Evolutionary conservation across 1,140 invertebrate species (phyloP).

Genomic region (Ceratina japonica): DNA sequence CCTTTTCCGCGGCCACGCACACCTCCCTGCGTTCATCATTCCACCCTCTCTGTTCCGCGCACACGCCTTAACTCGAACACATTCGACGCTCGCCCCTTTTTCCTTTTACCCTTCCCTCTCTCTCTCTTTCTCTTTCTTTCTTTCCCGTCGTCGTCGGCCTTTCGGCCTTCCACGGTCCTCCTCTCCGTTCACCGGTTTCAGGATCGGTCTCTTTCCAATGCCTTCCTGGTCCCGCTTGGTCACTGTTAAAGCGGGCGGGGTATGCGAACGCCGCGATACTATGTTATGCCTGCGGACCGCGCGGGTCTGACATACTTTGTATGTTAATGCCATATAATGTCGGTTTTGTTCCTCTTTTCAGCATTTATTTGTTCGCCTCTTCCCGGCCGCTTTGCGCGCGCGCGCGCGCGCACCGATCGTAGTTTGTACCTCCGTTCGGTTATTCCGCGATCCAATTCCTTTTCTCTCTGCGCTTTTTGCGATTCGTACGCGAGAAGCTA

Average conservation of each 20-base stretch:
- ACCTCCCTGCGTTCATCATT: conserved; percentile 55
- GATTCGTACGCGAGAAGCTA: too few relatives aligned
- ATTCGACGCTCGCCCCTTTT: conserved; percentile 17
- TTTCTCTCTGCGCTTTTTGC: neutral
- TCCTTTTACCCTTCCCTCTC: neutral
- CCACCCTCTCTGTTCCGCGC: conserved; percentile 35
- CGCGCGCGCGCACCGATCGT: conserved; percentile 39
- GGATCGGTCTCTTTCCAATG: conserved; percentile 40
- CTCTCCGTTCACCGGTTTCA: conserved; percentile 14
- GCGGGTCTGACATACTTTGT: conserved; percentile 79
- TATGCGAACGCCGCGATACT: conserved; percentile 74
- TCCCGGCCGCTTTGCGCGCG: conserved; percentile 52
- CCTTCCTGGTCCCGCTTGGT: conserved; percentile 28
- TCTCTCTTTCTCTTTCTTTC: too few relatives aligned
- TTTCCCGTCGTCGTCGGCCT: too few relatives aligned
- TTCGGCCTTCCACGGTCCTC: conserved; percentile 21
- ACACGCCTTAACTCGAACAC: conserved; percentile 20
- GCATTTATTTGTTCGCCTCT: conserved; percentile 76
- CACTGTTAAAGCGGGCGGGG: conserved; percentile 58
- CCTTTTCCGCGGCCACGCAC: conserved; percentile 50
- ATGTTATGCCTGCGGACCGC: conserved; percentile 76
- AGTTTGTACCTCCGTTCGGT: conserved; percentile 49
- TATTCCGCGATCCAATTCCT: conserved; percentile 22
- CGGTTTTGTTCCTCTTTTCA: conserved; percentile 78
- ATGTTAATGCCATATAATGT: conserved; percentile 80